Base-by-base conservation (phyloP, 2,797 vertebrate genomes). In the Coendou prehensilis region DNA sequence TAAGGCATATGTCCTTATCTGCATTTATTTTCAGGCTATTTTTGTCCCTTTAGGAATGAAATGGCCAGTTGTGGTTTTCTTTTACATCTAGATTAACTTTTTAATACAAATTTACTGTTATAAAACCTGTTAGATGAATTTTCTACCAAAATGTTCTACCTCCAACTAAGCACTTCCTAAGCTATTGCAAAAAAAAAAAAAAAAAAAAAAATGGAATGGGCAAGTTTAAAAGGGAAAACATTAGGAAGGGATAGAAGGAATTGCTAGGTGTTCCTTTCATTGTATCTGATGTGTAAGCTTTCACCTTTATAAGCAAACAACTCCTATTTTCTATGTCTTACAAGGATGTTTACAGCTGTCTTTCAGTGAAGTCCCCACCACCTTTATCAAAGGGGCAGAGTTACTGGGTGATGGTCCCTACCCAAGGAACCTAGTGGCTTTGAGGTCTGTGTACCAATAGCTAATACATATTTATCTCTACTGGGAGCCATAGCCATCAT, bases 11-110 rank as follows among this genome's bases (percentile, higher is more conserved):
- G 54, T 76, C n/a, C n/a, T 59, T 71, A 50, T 82, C 79, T 85
- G 13, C 33, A 69, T 94, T 92, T 92, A 30, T 54, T 95, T n/a
- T 94, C 59, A 84, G 26, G 37, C 22, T 54, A 33, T 69, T 85
- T 95, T 90, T 84, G 30, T 81, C 30, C 47, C 82, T 83, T 83
- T 88, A 61, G 11, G 9, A 33, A 69, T 33, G 45, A 92, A 83
- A 20, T 95, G 47, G 11, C 5, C 18, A n/a, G 22, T 83, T 69
- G 20, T 80, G 30, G 13, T 78, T 82, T 89, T 92, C 41, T 83
- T 91, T 94, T 30, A 33, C 18, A 84, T 64, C 22, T 45, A 80
- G 50, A 95, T 94, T 69, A 85, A 82, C 23, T 50, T 22, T 71
- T 82, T 75, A 75, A 79, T 64, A 64, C n/a, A 59, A 57, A 6